Conservation (phyloP, 2,113 vertebrate genomes). For the Euleptes europaea region DNA sequence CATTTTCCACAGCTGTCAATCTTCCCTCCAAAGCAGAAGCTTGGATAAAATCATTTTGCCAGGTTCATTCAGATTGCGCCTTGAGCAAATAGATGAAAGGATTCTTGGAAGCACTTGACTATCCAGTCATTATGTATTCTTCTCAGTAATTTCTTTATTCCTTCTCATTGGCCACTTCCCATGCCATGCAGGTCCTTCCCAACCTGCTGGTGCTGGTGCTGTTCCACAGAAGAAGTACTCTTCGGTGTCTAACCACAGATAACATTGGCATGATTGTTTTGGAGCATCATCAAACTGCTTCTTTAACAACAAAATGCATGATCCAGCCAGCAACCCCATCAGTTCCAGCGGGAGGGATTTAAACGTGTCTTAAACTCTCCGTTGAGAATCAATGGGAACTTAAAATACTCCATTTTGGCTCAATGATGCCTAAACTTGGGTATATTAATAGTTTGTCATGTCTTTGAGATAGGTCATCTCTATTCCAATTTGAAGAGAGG, state of each 20-base stretch:
- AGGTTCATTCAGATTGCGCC: conserved; percentile 18
- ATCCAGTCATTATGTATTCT: too few species aligned
- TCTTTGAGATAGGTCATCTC: background rate
- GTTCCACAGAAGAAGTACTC: background rate
- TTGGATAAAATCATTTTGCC: conserved; percentile 3
- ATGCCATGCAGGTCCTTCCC: too few species aligned
- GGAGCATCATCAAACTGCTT: background rate
- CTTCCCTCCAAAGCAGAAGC: background rate
- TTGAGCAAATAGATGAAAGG: background rate
- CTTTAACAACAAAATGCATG: background rate
- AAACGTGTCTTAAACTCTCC: background rate
- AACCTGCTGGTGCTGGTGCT: background rate
- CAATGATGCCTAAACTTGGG: background rate
- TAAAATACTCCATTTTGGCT: background rate
- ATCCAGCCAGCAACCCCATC: background rate
- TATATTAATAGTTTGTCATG: background rate
- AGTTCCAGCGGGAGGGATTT: background rate
- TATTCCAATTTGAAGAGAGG: background rate
- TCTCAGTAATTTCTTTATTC: too few species aligned
- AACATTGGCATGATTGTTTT: background rate
- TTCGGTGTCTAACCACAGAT: background rate
- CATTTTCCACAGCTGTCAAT: background rate
- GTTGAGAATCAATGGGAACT: background rate
- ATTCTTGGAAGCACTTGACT: background rate
- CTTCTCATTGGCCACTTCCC: too few species aligned